These are phyloP conservation scores for Periophthalmus modestus DNA, from an alignment of 2,113 vertebrate genomes.

Conservation along the genomic window DNA sequence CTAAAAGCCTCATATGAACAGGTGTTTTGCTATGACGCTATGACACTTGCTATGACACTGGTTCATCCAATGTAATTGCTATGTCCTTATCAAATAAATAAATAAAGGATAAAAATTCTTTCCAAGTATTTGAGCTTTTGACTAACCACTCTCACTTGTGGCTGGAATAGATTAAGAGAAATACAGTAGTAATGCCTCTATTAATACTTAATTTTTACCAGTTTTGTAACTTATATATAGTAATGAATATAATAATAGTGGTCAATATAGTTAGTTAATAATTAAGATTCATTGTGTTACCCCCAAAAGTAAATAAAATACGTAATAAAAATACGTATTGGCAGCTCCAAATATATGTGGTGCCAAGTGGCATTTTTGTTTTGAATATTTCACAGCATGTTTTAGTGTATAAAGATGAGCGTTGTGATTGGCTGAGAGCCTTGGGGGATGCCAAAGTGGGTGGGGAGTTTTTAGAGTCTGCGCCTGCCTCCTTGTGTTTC, in stretches of 20 bases:
- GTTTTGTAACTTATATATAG: background rate
- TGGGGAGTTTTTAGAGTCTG: slow-evolving; percentile 49
- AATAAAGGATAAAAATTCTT: background rate
- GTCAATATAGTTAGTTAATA: background rate
- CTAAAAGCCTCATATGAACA: too few relatives aligned
- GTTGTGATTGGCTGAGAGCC: slow-evolving; percentile 65
- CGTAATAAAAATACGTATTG: background rate
- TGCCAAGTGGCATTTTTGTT: background rate
- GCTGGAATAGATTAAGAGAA: background rate
- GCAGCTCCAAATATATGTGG: slow-evolving; percentile 3
- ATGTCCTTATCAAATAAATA: too few relatives aligned
- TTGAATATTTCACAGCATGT: background rate
- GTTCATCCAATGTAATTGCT: too few relatives aligned
- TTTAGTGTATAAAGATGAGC: background rate
- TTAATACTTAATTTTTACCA: background rate
- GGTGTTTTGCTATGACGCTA: too few relatives aligned
- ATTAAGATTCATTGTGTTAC: background rate
- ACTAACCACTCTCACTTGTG: background rate
- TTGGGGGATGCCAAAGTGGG: slow-evolving; percentile 45
- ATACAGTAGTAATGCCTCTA: background rate
- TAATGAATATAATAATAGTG: background rate
- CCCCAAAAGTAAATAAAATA: background rate
- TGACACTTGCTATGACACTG: too few relatives aligned
- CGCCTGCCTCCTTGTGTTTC: slow-evolving; percentile 28
- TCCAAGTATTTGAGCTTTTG: background rate